Evolutionary conservation across 2,113 vertebrate species (phyloP), one percentile per base, ranked within the genome.

Genomic region (Psittacula cyanocephala): DNA sequence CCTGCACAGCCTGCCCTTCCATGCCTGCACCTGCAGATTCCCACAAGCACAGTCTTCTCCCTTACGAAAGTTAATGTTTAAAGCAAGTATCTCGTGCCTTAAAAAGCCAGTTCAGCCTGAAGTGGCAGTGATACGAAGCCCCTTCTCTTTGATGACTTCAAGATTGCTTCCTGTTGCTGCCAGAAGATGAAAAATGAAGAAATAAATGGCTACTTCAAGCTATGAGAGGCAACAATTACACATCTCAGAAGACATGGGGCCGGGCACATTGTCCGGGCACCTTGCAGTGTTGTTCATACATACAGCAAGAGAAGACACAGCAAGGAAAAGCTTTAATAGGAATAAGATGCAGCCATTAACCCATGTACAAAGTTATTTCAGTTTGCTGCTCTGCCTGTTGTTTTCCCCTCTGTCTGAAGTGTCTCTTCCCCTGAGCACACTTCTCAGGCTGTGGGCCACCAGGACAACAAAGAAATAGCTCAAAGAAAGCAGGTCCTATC

Each of bases 341-440:
- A 71, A 31, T 23, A 31, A 64, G 20, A 19, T 2, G 4, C 57
- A 62, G 52, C 47, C 4, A 0, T 33, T 24, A 55, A 81, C 64
- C 39, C 33, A 1, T 2, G 11, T 4, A 28, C 62, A 43, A 10
- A 37, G 33, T 19, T 23, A 16, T 0, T 43, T 57, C 7, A 3
- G 3, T 55, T 81, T 60, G 33, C 24, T 76, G 35, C 83, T 91
- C 37, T 35, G 4, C 17, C 44, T 75, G 3, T 24, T 25, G 7
- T 55, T 74, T 68, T 41, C 31, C 44, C 11, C 4, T 33, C 35
- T 13, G 3, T 17, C 44, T 55, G 39, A 31, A 29, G 46, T 10
- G 11, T 17, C 37, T 49, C 37, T 59, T 25, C 59, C n/a, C 55
- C 50, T 17, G 13, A 59, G 17, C 81, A 44, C 1, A 2, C 3